Conservation (phyloP, 2,113 vertebrate genomes). For the Neolamprologus cancellatus region DNA sequence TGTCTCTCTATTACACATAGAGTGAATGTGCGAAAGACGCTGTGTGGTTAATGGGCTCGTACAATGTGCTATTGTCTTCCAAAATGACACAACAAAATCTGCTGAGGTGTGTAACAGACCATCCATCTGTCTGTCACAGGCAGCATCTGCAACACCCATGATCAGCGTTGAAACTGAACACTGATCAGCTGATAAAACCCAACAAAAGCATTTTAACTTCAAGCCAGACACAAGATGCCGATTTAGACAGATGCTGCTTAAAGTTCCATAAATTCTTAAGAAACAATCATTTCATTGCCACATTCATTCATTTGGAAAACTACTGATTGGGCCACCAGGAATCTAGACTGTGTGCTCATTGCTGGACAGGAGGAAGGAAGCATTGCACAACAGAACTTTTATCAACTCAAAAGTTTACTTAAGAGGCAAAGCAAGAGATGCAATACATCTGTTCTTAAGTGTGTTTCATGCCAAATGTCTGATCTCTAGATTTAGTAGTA, state of each 20-base stretch:
- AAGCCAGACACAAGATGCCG: background rate
- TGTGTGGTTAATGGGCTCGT: constrained; percentile 35
- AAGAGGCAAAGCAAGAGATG: background rate
- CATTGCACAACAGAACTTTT: background rate
- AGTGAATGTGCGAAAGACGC: constrained; percentile 12
- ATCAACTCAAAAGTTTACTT: background rate
- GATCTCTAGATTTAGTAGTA: background rate
- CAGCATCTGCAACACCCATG: background rate
- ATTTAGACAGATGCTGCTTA: constrained; percentile 14
- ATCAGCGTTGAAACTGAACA: constrained; percentile 8
- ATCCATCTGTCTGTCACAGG: constrained; percentile 21
- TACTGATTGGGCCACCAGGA: background rate
- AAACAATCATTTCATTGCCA: background rate
- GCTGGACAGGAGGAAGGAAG: background rate
- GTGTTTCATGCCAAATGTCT: background rate
- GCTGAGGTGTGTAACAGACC: constrained; percentile 16
- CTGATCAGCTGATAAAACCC: background rate
- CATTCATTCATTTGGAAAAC: background rate
- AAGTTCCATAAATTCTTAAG: background rate
- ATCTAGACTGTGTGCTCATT: background rate
- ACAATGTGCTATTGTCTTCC: constrained; percentile 29
- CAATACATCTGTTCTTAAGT: background rate
- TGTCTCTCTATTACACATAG: constrained; percentile 35
- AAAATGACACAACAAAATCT: constrained; percentile 22
- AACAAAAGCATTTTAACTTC: background rate